A percentile compares a stretch with the other conserved stretches of the same genome.
Conservation (phyloP, 2,113 vertebrate species). For the Silurus meridionalis region DNA sequence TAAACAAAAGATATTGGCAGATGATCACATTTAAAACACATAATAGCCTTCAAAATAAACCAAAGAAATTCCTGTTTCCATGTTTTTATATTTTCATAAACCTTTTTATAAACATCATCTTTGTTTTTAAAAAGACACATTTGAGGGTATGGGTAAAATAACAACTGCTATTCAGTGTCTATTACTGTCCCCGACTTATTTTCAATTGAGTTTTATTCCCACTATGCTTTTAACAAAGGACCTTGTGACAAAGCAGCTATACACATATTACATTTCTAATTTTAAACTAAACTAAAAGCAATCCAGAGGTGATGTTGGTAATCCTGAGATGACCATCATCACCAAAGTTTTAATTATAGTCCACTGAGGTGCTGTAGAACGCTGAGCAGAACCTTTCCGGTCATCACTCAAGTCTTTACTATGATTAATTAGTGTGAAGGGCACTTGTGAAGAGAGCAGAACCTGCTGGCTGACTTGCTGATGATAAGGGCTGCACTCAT, state of each 20-base stretch:
- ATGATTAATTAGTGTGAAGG: conserved; percentile 43
- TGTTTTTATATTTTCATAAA: background rate
- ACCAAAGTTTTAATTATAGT: background rate
- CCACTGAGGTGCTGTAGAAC: conserved; percentile 20
- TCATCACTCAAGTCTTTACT: conserved; percentile 37
- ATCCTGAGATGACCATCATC: background rate
- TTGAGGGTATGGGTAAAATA: background rate
- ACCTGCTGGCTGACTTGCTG: conserved; percentile 1
- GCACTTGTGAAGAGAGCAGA: conserved; percentile 40
- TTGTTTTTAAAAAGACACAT: background rate
- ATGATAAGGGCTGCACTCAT: conserved; percentile 53
- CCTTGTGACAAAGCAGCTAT: background rate
- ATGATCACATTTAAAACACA: background rate
- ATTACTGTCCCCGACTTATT: background rate
- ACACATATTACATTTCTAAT: background rate
- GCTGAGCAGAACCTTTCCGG: background rate
- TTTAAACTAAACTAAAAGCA: background rate
- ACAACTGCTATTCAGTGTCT: background rate
- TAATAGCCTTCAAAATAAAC: background rate
- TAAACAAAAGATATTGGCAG: background rate
- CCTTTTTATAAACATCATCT: background rate
- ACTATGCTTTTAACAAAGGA: background rate
- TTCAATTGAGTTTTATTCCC: background rate
- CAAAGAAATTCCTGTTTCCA: background rate
- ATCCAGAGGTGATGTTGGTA: background rate